Percentiles rank a stretch among this genome's conserved stretches.
phyloP scores from a whole-genome alignment of 2,888 invertebrate species.

The Tetragonisca angustula region DNA sequence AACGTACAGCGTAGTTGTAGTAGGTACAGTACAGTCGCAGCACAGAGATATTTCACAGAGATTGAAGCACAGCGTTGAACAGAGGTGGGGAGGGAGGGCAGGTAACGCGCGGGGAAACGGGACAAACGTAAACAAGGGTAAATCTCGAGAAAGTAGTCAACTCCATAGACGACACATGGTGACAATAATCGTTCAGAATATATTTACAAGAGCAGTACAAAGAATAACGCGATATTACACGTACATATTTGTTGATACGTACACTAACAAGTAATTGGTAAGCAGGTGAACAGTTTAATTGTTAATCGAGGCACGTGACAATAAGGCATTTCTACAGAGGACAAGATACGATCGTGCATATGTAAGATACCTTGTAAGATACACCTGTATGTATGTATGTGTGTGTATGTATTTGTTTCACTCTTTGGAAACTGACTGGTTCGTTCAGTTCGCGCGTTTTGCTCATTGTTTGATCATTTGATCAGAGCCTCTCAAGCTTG shows the following conservation, averaged over 20 bases:
- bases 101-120: not conserved
- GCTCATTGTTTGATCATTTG: not conserved
- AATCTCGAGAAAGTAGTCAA: not conserved
- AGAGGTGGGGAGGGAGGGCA: not conserved
- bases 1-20: too few species aligned
- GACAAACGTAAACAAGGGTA: not conserved
- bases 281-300: conserved; percentile 80
- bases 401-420: too few species aligned
- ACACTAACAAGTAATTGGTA: conserved; percentile 77
- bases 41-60: not conserved
- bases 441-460: not conserved
- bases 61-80: not conserved
- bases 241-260: conserved; percentile 75
- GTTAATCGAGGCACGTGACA: conserved; percentile 81
- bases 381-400: too few species aligned
- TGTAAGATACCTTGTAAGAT: conserved; percentile 54
- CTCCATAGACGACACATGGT: conserved; percentile 58
- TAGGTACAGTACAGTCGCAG: too few species aligned
- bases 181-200: conserved; percentile 80
- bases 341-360: conserved; percentile 69
- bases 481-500: not conserved
- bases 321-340: conserved; percentile 81
- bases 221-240: conserved; percentile 81
- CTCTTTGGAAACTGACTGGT: too few species aligned
- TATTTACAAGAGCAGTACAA: conserved; percentile 82